Conservation (phyloP, 2,113 vertebrate species). For the Plotosus lineatus region DNA sequence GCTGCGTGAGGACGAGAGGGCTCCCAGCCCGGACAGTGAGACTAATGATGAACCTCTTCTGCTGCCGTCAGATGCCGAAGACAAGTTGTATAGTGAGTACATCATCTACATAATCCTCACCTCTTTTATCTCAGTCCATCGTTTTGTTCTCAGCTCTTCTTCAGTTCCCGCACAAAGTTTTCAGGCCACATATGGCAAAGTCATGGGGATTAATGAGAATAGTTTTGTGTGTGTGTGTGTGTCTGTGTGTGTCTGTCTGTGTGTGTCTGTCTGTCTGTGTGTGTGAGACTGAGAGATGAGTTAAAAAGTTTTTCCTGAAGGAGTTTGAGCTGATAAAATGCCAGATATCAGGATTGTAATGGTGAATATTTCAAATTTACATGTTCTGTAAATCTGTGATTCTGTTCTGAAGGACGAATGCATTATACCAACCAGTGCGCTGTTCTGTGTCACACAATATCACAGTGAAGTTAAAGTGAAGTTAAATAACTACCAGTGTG, state of each 20-base stretch:
- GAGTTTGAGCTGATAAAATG: slow-evolving; percentile 19
- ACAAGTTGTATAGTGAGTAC: slow-evolving; percentile 94
- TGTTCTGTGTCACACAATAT: neutral
- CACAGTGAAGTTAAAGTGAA: neutral
- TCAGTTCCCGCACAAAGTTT: neutral
- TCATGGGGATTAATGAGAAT: neutral
- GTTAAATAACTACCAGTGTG: neutral
- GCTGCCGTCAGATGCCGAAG: slow-evolving; percentile 88
- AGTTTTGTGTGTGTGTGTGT: slow-evolving; percentile 23
- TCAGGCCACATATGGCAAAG: slow-evolving; percentile 19
- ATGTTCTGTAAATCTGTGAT: neutral
- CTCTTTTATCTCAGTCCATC: neutral
- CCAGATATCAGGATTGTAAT: neutral
- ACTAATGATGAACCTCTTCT: slow-evolving; percentile 92
- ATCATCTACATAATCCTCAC: slow-evolving; percentile 25
- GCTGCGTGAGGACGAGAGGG: slow-evolving; percentile 93
- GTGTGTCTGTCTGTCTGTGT: neutral
- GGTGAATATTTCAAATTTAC: too few relatives aligned
- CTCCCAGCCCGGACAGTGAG: slow-evolving; percentile 92
- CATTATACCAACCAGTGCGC: too few relatives aligned
- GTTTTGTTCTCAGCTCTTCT: neutral
- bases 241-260: slow-evolving; percentile 42
- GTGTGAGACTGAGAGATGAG: slow-evolving; percentile 1
- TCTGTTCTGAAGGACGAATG: neutral
- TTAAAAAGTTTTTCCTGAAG: neutral